Conservation (phyloP, 30 jellyfish, hydroid and myxozoan genomes). For the Sanderia malayensis region DNA sequence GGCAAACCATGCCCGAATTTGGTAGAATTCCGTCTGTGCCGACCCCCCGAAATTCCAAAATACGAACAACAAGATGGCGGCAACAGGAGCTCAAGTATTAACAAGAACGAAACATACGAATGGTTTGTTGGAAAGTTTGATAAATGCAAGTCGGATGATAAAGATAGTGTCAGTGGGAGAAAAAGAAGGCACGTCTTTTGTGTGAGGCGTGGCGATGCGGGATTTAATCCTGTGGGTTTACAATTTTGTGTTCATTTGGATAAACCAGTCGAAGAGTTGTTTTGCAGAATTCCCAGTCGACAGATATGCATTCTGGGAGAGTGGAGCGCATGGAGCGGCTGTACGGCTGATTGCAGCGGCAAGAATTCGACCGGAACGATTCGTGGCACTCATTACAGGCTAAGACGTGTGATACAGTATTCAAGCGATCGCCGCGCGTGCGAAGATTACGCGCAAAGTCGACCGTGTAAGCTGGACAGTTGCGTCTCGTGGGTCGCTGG, state of each 20-base stretch:
- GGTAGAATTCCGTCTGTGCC: slow-evolving; percentile 27
- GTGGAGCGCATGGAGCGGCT: slow-evolving; percentile 67
- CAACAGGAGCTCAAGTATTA: neutral
- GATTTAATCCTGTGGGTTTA: slow-evolving; percentile 41
- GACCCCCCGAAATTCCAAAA: slow-evolving; percentile 5
- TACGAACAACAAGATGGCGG: neutral
- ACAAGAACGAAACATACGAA: neutral
- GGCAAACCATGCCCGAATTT: slow-evolving; percentile 50
- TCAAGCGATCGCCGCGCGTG: slow-evolving; percentile 62
- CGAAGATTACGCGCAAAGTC: slow-evolving; percentile 62
- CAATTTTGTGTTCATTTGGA: slow-evolving; percentile 34
- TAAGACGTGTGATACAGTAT: slow-evolving; percentile 48
- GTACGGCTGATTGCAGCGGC: slow-evolving; percentile 60
- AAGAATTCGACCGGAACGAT: slow-evolving; percentile 23
- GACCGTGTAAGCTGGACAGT: slow-evolving; percentile 53
- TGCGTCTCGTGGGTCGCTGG: slow-evolving; percentile 65
- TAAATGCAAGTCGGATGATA: slow-evolving; percentile 22
- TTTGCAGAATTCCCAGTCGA: slow-evolving; percentile 40
- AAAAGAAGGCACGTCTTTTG: slow-evolving; percentile 58
- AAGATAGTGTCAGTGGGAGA: slow-evolving; percentile 50
- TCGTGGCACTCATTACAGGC: slow-evolving; percentile 59
- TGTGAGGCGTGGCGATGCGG: slow-evolving; percentile 46
- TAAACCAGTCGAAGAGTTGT: slow-evolving; percentile 43
- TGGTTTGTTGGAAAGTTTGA: slow-evolving; percentile 47
- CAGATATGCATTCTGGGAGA: slow-evolving; percentile 55